Evolutionary conservation across 2,888 invertebrate species (phyloP).

Genomic region (Cartodere bifasciata): DNA sequence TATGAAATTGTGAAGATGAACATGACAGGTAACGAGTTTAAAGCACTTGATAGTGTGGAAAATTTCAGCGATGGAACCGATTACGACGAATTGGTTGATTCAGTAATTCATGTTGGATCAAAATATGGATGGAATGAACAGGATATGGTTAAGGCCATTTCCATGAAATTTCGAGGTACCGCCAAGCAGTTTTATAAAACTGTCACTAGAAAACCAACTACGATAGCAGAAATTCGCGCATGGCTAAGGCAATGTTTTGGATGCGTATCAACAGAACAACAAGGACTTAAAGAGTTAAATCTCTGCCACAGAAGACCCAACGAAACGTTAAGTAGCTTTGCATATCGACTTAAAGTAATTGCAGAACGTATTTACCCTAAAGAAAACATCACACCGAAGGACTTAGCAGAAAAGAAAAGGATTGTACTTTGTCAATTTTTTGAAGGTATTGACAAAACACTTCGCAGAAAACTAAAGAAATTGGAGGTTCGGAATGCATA

Average conservation of each 20-base stretch:
- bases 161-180: neutral
- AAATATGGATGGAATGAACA: neutral
- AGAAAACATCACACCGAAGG: too few relatives aligned
- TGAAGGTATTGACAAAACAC: too few relatives aligned
- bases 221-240: too few relatives aligned
- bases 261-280: too few relatives aligned
- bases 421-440: too few relatives aligned
- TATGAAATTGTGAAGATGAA: neutral
- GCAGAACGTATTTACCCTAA: too few relatives aligned
- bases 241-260: too few relatives aligned
- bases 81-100: neutral
- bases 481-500: neutral
- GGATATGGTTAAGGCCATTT: neutral
- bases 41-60: neutral
- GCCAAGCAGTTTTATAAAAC: constrained; percentile 1
- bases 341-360: too few relatives aligned
- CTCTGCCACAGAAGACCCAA: neutral
- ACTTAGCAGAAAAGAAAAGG: too few relatives aligned
- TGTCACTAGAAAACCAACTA: constrained; percentile 1
- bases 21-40: neutral
- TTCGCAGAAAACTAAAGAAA: neutral
- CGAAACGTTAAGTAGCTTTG: too few relatives aligned
- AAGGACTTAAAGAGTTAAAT: neutral
- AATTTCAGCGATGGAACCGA: neutral
- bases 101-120: neutral